Evolutionary conservation across 2,888 invertebrate genomes (phyloP).

Genomic region (Lottia scabra): DNA sequence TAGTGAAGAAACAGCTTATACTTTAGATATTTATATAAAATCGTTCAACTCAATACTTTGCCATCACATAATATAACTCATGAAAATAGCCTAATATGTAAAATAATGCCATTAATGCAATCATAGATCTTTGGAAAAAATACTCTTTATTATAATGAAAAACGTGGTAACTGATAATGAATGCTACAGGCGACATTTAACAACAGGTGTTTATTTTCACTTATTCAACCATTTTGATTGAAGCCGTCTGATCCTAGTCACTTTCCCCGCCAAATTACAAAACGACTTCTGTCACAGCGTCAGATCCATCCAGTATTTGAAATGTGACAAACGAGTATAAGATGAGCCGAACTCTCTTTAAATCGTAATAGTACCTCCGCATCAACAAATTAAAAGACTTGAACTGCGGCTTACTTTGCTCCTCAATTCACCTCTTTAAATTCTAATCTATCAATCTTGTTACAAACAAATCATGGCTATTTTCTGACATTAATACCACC

Average conservation of each 20-base stretch:
- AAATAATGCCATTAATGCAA: no score
- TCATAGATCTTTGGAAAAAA: no score
- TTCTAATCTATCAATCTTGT: background rate
- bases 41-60: no score
- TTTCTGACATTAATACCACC: background rate
- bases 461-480: background rate
- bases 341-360: background rate
- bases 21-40: no score
- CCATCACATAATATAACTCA: no score
- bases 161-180: no score
- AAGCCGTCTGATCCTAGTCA: slow-evolving; percentile 4
- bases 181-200: background rate
- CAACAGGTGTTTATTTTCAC: slow-evolving; percentile 4
- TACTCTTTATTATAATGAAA: no score
- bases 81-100: no score
- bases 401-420: slow-evolving; percentile 1
- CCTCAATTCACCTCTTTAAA: background rate
- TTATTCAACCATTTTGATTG: background rate
- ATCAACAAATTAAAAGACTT: background rate
- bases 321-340: background rate
- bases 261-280: slow-evolving; percentile 2
- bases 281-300: slow-evolving; percentile 1
- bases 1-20: no score
- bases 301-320: background rate
- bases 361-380: background rate